Base-by-base conservation (phyloP, 2,888 invertebrate genomes). In the Myathropa florea region DNA sequence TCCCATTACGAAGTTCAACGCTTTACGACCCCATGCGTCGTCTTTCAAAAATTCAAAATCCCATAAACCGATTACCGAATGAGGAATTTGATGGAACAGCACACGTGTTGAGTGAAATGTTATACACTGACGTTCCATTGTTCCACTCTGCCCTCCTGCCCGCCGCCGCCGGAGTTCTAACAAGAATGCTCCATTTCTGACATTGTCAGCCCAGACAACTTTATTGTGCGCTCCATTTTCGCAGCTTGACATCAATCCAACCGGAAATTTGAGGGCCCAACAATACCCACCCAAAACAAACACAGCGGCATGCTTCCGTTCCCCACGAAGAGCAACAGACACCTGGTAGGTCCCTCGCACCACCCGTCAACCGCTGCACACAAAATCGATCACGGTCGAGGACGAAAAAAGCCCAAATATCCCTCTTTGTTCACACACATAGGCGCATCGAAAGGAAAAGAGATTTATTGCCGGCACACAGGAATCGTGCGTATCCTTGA, bases 401-500 rank as follows among this genome's bases (percentile, higher is more conserved):
- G 4, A n/a, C n/a, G 6, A 46, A 46, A 46, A 39, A 39, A 39
- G 2, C 7, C 46, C 46, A 9, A 46, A 46, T 18, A 46, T 46
- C 7, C n/a, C 18, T 2, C 46, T 18, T 46, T 46, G 46, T 46
- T 46, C 7, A 2, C 18, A 18, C 2, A 18, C 33, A 12, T 12
- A 33, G 12, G 18, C 46, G 18, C n/a, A 18, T 21, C 46, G 18
- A 18, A 18, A 21, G 28, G 46, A 67, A 55, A 30, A 57, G 46
- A 68, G 68, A 77, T 77, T 68, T 77, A 77, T 77, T 55, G 39
- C 23, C 64, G 6, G 23, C 67, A 53, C n/a, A 53, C 1, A 26
- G 46, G 60, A 30, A 60, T 24, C 24, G 24, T 53, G 21, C 53
- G 53, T 23, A 30, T 26, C 30, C 61, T 33, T 63, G 36, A 36